A percentile compares a stretch with the other conserved stretches of the same genome.
These are phyloP conservation scores for Actias luna DNA, from an alignment of 2,888 invertebrate species.

Conservation along the genomic window DNA sequence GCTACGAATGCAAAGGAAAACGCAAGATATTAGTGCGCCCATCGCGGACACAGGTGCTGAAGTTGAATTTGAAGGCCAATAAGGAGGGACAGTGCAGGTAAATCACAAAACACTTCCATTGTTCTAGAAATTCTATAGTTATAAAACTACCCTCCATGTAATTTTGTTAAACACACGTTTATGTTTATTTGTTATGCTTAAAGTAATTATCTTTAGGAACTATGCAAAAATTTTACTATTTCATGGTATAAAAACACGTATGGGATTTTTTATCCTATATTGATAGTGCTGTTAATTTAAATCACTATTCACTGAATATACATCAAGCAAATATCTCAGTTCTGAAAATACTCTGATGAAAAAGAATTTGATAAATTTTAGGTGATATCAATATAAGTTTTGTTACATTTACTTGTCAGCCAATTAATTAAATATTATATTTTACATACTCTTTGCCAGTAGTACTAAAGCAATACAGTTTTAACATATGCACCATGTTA, in stretches of 20 bases:
- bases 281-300: too few species aligned
- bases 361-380: too few species aligned
- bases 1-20: conserved; percentile 95
- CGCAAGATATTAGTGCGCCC: conserved; percentile 92
- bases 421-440: too few species aligned
- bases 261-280: not conserved
- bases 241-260: not conserved
- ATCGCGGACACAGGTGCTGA: conserved; percentile 91
- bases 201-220: not conserved
- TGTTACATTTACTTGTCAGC: too few species aligned
- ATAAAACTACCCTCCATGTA: conserved; percentile 24
- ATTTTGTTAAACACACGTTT: not conserved
- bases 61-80: conserved; percentile 80
- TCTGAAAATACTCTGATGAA: too few species aligned
- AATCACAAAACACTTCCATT: conserved; percentile 10
- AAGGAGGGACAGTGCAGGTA: conserved; percentile 63
- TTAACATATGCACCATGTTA: too few species aligned
- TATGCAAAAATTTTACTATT: not conserved
- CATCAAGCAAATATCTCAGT: too few species aligned
- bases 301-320: too few species aligned
- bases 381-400: too few species aligned
- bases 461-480: too few species aligned
- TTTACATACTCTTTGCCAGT: too few species aligned
- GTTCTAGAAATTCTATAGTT: conserved; percentile 13
- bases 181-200: not conserved